Evolutionary conservation across 2,888 invertebrate genomes (phyloP).

Genomic region (Unio delphinus): DNA sequence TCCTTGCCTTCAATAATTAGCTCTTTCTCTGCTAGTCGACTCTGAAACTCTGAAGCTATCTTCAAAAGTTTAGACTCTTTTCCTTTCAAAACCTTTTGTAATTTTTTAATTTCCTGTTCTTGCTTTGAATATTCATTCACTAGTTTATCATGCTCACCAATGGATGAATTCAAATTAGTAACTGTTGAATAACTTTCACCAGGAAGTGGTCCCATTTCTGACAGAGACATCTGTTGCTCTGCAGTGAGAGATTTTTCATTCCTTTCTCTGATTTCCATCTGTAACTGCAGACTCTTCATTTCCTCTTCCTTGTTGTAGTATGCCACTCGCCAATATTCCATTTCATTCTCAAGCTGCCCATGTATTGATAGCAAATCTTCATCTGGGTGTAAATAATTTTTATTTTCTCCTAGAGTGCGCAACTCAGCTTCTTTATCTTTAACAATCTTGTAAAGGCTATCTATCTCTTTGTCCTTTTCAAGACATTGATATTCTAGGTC

Average conservation of each 20-base stretch:
- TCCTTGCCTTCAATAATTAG: slow-evolving; percentile 1
- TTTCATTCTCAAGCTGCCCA: too few relatives aligned
- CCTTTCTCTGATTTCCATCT: not conserved
- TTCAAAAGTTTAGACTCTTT: slow-evolving; percentile 45
- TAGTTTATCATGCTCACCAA: not conserved
- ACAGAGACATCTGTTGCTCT: not conserved
- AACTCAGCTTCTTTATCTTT: too few relatives aligned
- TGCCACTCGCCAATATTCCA: too few relatives aligned
- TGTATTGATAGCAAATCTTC: too few relatives aligned
- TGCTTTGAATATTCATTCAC: slow-evolving; percentile 26
- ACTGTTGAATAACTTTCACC: not conserved
- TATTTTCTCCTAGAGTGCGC: too few relatives aligned
- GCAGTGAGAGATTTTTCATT: not conserved
- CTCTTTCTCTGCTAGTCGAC: not conserved
- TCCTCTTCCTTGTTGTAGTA: too few relatives aligned
- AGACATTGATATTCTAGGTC: slow-evolving; percentile 16
- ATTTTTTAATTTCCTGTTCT: slow-evolving; percentile 34
- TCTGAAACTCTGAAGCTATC: slow-evolving; percentile 7
- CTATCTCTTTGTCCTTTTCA: slow-evolving; percentile 24
- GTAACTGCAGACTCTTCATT: too few relatives aligned
- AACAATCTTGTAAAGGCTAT: not conserved
- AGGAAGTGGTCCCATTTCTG: not conserved
- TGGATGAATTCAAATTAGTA: not conserved
- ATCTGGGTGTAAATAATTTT: too few relatives aligned
- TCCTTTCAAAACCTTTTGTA: slow-evolving; percentile 49